phyloP scores from a whole-genome alignment of 2,113 vertebrate species.

The Apistogramma diplotaenia region DNA sequence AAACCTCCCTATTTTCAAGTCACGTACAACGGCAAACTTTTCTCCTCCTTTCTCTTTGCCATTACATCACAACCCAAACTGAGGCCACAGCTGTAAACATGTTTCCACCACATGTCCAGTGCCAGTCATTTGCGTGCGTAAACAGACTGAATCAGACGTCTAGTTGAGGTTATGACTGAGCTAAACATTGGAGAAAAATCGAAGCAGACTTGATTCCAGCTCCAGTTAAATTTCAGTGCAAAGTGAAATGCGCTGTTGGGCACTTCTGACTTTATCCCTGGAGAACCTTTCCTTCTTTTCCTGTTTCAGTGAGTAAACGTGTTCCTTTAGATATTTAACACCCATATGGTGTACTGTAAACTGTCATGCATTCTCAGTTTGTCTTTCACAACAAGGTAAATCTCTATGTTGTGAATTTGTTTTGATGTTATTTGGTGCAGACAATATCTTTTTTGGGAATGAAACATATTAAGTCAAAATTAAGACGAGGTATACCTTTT shows the following conservation, averaged over 20 bases:
- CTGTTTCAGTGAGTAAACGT: background rate
- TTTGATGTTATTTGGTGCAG: background rate
- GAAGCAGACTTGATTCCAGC: background rate
- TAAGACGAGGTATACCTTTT: background rate
- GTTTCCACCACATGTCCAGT: constrained; percentile 50
- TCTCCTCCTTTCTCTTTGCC: constrained; percentile 7
- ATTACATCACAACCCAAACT: background rate
- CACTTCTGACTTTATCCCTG: background rate
- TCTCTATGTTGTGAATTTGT: background rate
- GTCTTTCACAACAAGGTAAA: background rate
- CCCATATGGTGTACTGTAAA: background rate
- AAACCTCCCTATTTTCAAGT: background rate
- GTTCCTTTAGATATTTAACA: background rate
- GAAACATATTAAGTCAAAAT: background rate
- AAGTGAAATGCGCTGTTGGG: background rate
- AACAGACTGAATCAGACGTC: constrained; percentile 33
- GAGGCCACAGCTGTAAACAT: constrained; percentile 35
- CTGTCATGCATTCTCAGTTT: background rate
- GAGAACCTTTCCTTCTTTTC: background rate
- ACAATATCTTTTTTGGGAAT: rapidly evolving
- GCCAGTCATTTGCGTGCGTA: constrained; percentile 35
- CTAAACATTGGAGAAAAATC: constrained; percentile 7
- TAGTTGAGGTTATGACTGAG: constrained; percentile 53
- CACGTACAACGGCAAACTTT: background rate
- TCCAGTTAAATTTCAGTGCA: background rate